Base-by-base conservation (phyloP, 23 tunicate genomes). In the Trididemnum miniatum region DNA sequence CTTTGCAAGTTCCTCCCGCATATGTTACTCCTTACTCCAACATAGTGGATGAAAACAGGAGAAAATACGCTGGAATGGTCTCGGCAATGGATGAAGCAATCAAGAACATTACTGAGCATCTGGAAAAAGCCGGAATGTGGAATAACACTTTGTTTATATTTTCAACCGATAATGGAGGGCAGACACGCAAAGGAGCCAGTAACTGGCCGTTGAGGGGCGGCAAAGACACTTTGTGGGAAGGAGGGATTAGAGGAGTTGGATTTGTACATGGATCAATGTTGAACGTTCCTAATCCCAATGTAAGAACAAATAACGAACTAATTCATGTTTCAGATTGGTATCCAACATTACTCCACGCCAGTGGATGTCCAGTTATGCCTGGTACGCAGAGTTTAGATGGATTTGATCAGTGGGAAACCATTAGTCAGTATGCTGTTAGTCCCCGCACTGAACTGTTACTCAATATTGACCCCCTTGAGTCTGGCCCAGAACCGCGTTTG, bases 291-390 rank as follows among this genome's bases (percentile, higher is more conserved):
- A 73, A 73, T 34, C 80, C 88, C 9, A 69, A 85, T 31, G 89
- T 81, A 5, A 60, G 15, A 26, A 38, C 44, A 0, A 74, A 84
- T 54, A 66, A 80, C 20, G 67, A 86, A 50, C 51, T 80, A 20
- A 80, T 80, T 35, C 96, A 90, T 65, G 66, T 90, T 38, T 90
- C 96, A 31, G 96, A 90, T 74, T 90, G 96, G 96, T 73, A 65
- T 49, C 96, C 96, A 36, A 90, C 96, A 20, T 30, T 90, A n/a
- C 32, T 90, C 18, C 30, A 54, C 31, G 96, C 87, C 1, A 65
- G 81, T 62, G 35, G 49, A 7, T 90, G 96, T 36, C 78, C 78
- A 0, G 34, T n/a, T 4, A n/a, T 76, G 12, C 86, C 79, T 20
- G 83, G 79, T 15, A 85, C 96, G 0, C 96, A 80, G 54, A 67